Evolutionary conservation across 2,113 vertebrate species (phyloP).

Genomic region (Thymallus thymallus): DNA sequence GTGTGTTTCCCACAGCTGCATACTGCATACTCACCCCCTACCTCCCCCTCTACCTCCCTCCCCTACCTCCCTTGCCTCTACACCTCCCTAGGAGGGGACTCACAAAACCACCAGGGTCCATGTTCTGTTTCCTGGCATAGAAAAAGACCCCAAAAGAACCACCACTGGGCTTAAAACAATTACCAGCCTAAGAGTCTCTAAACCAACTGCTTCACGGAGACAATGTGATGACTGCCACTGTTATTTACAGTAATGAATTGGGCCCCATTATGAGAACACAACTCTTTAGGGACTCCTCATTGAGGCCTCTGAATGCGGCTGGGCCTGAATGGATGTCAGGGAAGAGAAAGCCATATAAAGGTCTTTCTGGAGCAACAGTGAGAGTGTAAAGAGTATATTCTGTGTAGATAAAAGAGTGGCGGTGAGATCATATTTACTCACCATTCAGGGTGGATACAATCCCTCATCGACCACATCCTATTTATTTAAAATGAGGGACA

Average conservation of each 20-base stretch:
- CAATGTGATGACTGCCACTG: slow-evolving; percentile 62
- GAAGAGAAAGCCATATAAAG: slow-evolving; percentile 55
- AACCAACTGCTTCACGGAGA: slow-evolving; percentile 60
- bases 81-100: background rate
- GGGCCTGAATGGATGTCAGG: slow-evolving; percentile 69
- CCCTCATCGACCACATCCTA: slow-evolving; percentile 73
- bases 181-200: slow-evolving; percentile 47
- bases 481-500: slow-evolving; percentile 70
- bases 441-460: slow-evolving; percentile 61
- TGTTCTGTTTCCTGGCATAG: slow-evolving; percentile 44
- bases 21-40: background rate
- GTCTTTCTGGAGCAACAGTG: slow-evolving; percentile 59
- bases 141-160: slow-evolving; percentile 46
- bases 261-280: slow-evolving; percentile 56
- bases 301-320: slow-evolving; percentile 45
- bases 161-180: slow-evolving; percentile 61
- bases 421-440: slow-evolving; percentile 77
- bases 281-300: slow-evolving; percentile 61
- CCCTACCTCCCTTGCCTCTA: background rate
- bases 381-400: slow-evolving; percentile 57
- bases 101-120: slow-evolving; percentile 37
- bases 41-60: background rate
- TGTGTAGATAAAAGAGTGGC: slow-evolving; percentile 56
- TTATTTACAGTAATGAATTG: slow-evolving; percentile 71
- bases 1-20: background rate